A percentile compares a stretch with the other conserved stretches of the same genome.
These are phyloP conservation scores for Ptiloglossa arizonensis DNA, from an alignment of 1,140 invertebrate genomes.

Conservation along the genomic window DNA sequence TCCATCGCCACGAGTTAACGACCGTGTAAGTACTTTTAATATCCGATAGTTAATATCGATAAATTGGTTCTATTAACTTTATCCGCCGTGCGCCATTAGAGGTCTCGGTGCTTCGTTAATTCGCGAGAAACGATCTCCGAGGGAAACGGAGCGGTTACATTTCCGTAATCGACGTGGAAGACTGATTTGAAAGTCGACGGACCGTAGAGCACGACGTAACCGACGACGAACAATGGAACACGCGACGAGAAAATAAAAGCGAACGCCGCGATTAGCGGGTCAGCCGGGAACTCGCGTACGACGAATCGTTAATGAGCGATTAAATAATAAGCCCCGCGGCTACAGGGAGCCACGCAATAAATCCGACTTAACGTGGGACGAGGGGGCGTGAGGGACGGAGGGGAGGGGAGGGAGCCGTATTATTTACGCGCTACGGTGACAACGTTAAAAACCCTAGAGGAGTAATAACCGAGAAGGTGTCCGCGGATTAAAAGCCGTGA, in stretches of 20 bases:
- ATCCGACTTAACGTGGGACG: conserved; percentile 61
- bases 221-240: conserved; percentile 2
- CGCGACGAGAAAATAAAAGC: conserved; percentile 2
- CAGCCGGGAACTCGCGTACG: conserved; percentile 2
- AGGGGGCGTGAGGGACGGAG: too few relatives aligned
- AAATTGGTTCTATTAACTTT: too few relatives aligned
- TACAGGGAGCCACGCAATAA: conserved; percentile 45
- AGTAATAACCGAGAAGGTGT: conserved; percentile 58
- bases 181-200: not conserved
- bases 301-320: conserved; percentile 61
- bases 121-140: not conserved
- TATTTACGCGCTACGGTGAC: conserved; percentile 61
- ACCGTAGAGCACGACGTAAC: not conserved
- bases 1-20: too few relatives aligned
- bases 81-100: too few relatives aligned
- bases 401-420: conserved; percentile 33
- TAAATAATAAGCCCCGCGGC: conserved; percentile 50
- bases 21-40: too few relatives aligned
- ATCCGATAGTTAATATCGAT: too few relatives aligned
- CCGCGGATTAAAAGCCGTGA: conserved; percentile 66
- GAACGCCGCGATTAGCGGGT: conserved; percentile 4
- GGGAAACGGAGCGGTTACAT: not conserved
- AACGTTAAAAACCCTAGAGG: conserved; percentile 59
- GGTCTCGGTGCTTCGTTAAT: not conserved
- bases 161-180: not conserved